Evolutionary conservation across 1,140 invertebrate genomes (phyloP).

Genomic region (Listronotus oregonensis): DNA sequence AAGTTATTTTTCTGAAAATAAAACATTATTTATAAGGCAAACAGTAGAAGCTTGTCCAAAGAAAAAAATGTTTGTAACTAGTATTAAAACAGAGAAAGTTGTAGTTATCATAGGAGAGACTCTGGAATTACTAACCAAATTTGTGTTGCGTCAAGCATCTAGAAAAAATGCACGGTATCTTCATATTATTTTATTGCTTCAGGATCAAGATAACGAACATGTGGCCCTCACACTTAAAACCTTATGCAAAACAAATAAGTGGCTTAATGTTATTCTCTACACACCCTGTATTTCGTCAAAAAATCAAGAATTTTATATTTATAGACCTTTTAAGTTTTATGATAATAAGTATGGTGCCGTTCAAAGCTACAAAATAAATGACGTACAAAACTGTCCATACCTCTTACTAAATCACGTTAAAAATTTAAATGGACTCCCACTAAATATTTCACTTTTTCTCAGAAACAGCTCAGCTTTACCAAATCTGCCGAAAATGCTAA

Average conservation of each 20-base stretch:
- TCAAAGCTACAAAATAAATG: neutral
- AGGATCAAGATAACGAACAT: neutral
- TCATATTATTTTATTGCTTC: neutral
- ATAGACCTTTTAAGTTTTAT: conserved; percentile 22
- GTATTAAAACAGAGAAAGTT: too few relatives aligned
- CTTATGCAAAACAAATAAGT: conserved; percentile 12
- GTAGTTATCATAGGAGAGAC: too few relatives aligned
- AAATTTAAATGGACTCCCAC: conserved; percentile 18
- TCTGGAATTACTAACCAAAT: neutral
- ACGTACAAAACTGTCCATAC: neutral
- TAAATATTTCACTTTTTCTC: conserved; percentile 31
- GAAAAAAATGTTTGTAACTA: too few relatives aligned
- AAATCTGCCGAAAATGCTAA: neutral
- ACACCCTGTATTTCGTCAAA: neutral
- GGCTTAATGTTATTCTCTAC: conserved; percentile 21
- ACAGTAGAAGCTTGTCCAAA: too few relatives aligned
- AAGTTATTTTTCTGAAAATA: too few relatives aligned
- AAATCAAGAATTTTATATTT: conserved; percentile 4
- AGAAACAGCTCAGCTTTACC: conserved; percentile 19
- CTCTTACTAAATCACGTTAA: conserved; percentile 10
- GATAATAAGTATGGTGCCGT: conserved; percentile 4
- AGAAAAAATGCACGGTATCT: neutral
- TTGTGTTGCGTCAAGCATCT: neutral
- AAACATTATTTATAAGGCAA: too few relatives aligned
- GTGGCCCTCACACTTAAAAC: neutral